Evolutionary conservation across 2,888 invertebrate genomes (phyloP), one percentile per base, ranked within the genome.

Genomic region (Osmoderma eremita): DNA sequence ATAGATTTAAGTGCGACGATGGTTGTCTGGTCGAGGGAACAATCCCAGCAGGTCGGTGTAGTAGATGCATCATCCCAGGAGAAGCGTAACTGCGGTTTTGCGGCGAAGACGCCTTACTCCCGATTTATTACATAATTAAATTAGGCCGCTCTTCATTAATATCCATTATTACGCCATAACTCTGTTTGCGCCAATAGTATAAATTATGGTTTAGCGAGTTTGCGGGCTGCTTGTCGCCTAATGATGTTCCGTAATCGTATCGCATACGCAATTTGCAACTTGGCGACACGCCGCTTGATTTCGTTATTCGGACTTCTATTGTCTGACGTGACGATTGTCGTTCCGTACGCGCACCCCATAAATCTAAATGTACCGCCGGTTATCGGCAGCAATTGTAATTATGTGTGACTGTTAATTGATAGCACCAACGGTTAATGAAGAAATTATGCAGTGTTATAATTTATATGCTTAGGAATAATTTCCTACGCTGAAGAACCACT

Each of bases 101-200:
- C 72, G 71, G 69, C 63, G 61, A 66, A 54, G 61, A 66, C 67
- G 71, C 67, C 72, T 69, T 70, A 63, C 70, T 69, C 63, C 71
- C 76, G 75, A 76, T 76, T 76, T 75, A 76, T 76, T 76, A 74
- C 75, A 73, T 76, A 76, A 76, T 76, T 76, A 76, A 76, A 75
- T 76, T 75, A 74, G 68, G 72, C 74, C 70, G 70, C 75, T 73
- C 75, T 76, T 76, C 76, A 76, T 76, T 76, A 76, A 76, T 76
- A 76, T 75, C 76, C 74, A 76, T 76, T 76, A 76, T 75, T 75
- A 70, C 70, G 70, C 73, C 71, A 70, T 70, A 74, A 72, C 72
- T 72, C 71, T 71, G 68, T 72, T 73, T 72, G 70, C 70, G 69
- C 70, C 74, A 71, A 73, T 74, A 72, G 71, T 72, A 68, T 73